These are phyloP conservation scores for Megastigmus dorsalis DNA, from an alignment of 2,888 invertebrate genomes.

Conservation along the genomic window DNA sequence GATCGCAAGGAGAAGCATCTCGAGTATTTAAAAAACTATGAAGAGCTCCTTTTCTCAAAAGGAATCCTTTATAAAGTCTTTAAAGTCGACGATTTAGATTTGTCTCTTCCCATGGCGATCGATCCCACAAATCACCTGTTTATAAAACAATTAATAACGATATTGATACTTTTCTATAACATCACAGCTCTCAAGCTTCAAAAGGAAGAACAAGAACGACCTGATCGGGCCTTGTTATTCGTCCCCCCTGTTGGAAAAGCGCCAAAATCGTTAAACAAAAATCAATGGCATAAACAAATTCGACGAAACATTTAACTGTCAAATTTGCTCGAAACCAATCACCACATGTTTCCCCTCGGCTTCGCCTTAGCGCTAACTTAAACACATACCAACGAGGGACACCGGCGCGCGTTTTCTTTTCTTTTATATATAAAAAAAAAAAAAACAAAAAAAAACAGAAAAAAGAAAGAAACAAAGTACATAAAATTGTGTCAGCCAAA, in stretches of 20 bases:
- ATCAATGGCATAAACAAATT: conserved; percentile 25
- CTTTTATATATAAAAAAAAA: too few relatives aligned
- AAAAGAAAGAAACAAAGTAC: background rate
- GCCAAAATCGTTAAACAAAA: conserved; percentile 22
- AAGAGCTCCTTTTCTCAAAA: background rate
- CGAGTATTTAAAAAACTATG: background rate
- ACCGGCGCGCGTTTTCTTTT: conserved; percentile 27
- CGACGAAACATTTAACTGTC: background rate
- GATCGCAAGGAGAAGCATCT: conserved; percentile 2
- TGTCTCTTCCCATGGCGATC: conserved; percentile 19
- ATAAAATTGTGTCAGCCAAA: too few relatives aligned
- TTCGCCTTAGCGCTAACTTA: conserved; percentile 14
- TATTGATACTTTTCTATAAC: background rate
- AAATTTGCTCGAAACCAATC: background rate
- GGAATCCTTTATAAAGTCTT: background rate
- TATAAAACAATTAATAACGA: conserved; percentile 31
- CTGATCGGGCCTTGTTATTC: too few relatives aligned
- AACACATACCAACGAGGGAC: conserved; percentile 2
- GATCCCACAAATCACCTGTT: conserved; percentile 28
- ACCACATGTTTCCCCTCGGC: background rate
- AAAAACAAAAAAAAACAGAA: conserved; percentile 2
- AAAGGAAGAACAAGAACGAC: too few relatives aligned
- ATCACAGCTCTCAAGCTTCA: too few relatives aligned
- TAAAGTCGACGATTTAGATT: background rate
- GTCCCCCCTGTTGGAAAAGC: background rate